These are phyloP conservation scores for Diloba caeruleocephala DNA, from an alignment of 2,888 invertebrate genomes.

Conservation along the genomic window DNA sequence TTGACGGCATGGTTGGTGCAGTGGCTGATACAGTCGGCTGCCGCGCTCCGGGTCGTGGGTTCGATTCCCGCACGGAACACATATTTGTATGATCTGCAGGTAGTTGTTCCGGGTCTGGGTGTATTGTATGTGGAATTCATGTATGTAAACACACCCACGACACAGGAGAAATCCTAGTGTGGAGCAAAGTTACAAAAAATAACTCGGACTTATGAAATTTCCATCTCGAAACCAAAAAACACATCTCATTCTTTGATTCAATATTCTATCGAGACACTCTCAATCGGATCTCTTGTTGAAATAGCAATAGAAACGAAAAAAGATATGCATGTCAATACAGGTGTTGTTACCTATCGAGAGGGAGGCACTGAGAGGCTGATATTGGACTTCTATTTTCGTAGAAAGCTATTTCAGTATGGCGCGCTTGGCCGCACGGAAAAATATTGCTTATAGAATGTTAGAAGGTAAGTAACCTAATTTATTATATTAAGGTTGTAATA, in stretches of 20 bases:
- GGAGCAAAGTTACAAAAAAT: neutral
- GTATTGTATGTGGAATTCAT: too few species aligned
- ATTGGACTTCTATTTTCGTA: conserved; percentile 65
- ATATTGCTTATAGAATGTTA: conserved; percentile 38
- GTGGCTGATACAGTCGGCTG: too few species aligned
- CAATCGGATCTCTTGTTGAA: conserved; percentile 52
- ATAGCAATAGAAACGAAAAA: conserved; percentile 47
- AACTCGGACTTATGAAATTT: neutral
- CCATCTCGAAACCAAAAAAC: neutral
- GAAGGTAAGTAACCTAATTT: conserved; percentile 26
- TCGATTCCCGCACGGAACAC: too few species aligned
- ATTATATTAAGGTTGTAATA: neutral
- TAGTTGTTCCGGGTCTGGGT: too few species aligned
- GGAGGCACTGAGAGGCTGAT: conserved; percentile 42
- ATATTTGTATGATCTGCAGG: too few species aligned
- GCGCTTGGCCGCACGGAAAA: conserved; percentile 56
- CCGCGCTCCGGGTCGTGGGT: too few species aligned
- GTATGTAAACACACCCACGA: too few species aligned
- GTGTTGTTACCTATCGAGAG: conserved; percentile 41
- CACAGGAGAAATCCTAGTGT: too few species aligned
- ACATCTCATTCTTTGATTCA: conserved; percentile 20
- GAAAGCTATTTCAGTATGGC: conserved; percentile 53
- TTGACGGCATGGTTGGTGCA: too few species aligned
- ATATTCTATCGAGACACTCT: conserved; percentile 31
- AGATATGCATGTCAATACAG: conserved; percentile 43